phyloP scores from a whole-genome alignment of 1,140 invertebrate species.

The Drosophila insularis region DNA sequence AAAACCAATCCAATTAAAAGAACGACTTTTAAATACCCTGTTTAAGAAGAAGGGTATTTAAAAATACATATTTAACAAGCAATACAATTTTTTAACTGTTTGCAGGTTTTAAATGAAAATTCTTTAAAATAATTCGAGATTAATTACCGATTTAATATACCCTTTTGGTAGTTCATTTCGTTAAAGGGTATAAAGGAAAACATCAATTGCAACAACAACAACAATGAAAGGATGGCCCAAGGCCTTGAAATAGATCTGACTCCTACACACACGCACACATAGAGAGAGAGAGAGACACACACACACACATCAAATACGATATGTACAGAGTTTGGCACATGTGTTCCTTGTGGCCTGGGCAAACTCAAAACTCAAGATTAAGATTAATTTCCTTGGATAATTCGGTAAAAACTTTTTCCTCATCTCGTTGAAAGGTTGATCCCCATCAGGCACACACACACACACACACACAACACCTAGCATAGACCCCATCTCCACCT shows the following conservation, averaged over 20 bases:
- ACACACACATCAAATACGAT: conserved; percentile 1
- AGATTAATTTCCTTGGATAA: conserved; percentile 74
- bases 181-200: not conserved
- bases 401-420: conserved; percentile 61
- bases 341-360: conserved; percentile 56
- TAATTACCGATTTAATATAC: not conserved
- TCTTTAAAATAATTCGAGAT: not conserved
- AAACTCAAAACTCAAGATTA: conserved; percentile 73
- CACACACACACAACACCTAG: conserved; percentile 14
- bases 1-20: conserved; percentile 13
- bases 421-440: conserved; percentile 66
- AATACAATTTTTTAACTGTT: not conserved
- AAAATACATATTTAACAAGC: conserved; percentile 22
- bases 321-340: conserved; percentile 65
- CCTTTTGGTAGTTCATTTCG: not conserved
- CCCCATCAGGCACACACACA: conserved; percentile 34
- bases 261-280: conserved; percentile 25
- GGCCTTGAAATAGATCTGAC: conserved; percentile 73
- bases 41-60: not conserved
- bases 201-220: conserved; percentile 45
- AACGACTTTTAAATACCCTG: not conserved
- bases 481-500: too few relatives aligned
- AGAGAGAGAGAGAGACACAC: conserved; percentile 25
- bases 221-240: conserved; percentile 63
- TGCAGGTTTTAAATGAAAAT: conserved; percentile 4